Evolutionary conservation across 1,140 invertebrate genomes (phyloP).

Genomic region (Hylaeus volcanicus): DNA sequence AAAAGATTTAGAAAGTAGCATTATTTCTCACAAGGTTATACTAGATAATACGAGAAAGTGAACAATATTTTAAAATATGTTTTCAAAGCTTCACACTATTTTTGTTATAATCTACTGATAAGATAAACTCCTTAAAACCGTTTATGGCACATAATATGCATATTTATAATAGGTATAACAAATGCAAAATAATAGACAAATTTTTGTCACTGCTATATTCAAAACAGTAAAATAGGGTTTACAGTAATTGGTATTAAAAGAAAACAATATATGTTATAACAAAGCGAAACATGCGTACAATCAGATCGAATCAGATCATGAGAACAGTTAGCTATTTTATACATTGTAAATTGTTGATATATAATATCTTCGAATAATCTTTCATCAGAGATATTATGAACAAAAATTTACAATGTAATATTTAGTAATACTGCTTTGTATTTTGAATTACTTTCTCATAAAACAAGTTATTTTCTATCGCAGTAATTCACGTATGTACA

Average conservation of each 20-base stretch:
- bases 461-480: background rate
- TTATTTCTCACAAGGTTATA: constrained; percentile 9
- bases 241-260: background rate
- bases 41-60: background rate
- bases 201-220: background rate
- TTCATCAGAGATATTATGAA: background rate
- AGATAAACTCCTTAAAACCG: background rate
- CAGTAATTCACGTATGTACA: background rate
- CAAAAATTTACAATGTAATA: too few relatives aligned
- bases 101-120: background rate
- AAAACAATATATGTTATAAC: background rate
- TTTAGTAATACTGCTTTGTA: too few relatives aligned
- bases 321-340: background rate
- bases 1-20: constrained; percentile 27
- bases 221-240: background rate
- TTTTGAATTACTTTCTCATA: too few relatives aligned
- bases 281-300: background rate
- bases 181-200: background rate
- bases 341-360: background rate
- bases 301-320: background rate
- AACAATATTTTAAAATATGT: background rate
- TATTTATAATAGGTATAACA: background rate
- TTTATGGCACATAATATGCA: too few relatives aligned
- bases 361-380: background rate
- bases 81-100: background rate